Conservation (phyloP, 2,797 vertebrate genomes). For the Pipistrellus pipistrellus region DNA sequence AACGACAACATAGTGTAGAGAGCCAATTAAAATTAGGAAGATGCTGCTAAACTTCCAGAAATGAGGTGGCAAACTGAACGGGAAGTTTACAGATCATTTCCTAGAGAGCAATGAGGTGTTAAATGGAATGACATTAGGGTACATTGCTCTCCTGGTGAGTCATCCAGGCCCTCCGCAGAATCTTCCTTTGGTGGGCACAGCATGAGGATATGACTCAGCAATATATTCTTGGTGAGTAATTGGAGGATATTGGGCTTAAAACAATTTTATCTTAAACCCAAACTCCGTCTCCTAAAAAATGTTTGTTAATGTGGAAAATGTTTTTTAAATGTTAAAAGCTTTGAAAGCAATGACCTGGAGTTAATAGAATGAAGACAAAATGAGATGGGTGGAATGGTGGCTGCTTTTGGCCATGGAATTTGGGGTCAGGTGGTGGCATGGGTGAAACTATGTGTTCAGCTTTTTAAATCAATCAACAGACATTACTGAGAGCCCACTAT, state of each 20-base stretch:
- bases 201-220: not conserved
- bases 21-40: constrained; percentile 46
- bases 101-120: constrained; percentile 66
- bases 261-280: not conserved
- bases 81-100: constrained; percentile 69
- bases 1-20: not conserved
- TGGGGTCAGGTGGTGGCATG: not conserved
- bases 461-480: constrained; percentile 25
- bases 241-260: not conserved
- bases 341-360: constrained; percentile 35
- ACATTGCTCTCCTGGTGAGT: not conserved
- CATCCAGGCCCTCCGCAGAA: not conserved
- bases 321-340: constrained; percentile 37
- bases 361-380: not conserved
- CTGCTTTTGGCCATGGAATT: not conserved
- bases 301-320: not conserved
- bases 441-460: not conserved
- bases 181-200: not conserved
- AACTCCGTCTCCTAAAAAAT: not conserved
- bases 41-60: constrained; percentile 66
- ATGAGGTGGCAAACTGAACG: constrained; percentile 60
- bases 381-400: not conserved
- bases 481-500: not conserved
- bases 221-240: not conserved
- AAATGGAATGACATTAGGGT: not conserved